These are phyloP conservation scores for Heteromormyrus szaboi DNA, from an alignment of 2,797 vertebrate species.

Conservation along the genomic window DNA sequence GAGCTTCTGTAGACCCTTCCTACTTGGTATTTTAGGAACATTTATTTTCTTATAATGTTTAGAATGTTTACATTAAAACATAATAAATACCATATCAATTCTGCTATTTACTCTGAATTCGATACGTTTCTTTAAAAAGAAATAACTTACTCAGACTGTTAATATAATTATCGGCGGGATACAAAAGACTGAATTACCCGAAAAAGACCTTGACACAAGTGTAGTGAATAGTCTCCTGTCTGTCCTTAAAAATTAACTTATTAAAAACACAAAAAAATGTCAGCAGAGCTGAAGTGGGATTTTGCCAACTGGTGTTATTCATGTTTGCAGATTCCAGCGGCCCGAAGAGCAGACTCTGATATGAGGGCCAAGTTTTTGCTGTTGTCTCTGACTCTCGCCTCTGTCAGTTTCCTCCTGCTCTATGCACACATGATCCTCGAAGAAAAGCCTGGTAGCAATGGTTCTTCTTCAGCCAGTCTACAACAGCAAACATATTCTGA, in stretches of 20 bases:
- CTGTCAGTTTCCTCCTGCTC: slow-evolving; percentile 25
- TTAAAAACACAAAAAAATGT: neutral
- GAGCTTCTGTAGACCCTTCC: neutral
- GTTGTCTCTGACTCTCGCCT: slow-evolving; percentile 31
- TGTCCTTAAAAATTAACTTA: neutral
- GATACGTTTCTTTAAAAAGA: neutral
- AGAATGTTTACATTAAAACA: neutral
- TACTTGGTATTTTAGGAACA: neutral
- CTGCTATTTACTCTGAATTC: neutral
- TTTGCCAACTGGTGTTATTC: neutral
- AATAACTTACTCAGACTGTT: neutral
- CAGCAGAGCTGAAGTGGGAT: neutral
- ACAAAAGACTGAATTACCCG: neutral
- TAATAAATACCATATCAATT: neutral
- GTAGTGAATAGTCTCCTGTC: neutral
- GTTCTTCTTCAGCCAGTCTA: slow-evolving; percentile 9
- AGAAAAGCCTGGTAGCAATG: slow-evolving; percentile 22
- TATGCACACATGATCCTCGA: slow-evolving; percentile 35
- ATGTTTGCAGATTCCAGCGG: neutral
- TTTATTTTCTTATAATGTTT: neutral
- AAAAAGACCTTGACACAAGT: neutral
- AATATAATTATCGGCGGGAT: neutral
- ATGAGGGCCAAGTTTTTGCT: slow-evolving; percentile 32
- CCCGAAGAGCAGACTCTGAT: neutral
- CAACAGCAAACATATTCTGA: slow-evolving; percentile 20